A percentile compares a stretch with the other conserved stretches of the same genome.
Evolutionary conservation across 2,797 vertebrate genomes (phyloP).

Genomic region (Pipistrellus nathusii): DNA sequence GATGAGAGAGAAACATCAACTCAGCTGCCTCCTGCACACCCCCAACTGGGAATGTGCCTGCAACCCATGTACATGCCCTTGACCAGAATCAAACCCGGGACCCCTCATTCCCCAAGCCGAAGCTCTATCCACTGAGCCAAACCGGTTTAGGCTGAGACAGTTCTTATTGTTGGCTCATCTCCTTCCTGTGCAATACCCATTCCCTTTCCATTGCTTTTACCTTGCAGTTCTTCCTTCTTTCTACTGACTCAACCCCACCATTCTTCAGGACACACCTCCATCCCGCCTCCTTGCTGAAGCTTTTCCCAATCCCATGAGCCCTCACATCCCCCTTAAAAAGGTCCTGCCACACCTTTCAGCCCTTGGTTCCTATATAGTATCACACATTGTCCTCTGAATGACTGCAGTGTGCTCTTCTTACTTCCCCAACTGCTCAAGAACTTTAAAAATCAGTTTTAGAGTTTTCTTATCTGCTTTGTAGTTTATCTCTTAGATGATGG

Average conservation of each 20-base stretch:
- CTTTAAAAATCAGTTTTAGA: neutral
- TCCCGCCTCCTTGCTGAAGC: neutral
- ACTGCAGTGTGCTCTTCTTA: neutral
- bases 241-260: neutral
- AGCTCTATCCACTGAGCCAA: too few relatives aligned
- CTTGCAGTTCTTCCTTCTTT: neutral
- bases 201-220: neutral
- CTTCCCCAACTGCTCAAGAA: neutral
- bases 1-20: too few relatives aligned
- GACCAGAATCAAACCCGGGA: too few relatives aligned
- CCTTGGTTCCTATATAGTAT: rapidly evolving
- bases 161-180: neutral
- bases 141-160: neutral
- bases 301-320: neutral
- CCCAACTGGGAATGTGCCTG: too few relatives aligned
- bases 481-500: neutral
- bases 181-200: neutral
- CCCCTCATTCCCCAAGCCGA: too few relatives aligned
- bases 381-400: neutral
- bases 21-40: too few relatives aligned
- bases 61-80: too few relatives aligned
- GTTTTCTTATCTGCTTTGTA: neutral
- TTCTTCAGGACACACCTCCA: neutral
- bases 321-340: neutral
- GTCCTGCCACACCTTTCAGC: neutral